Evolutionary conservation across 2,888 invertebrate genomes (phyloP).

Genomic region (Apocheima hispidaria): DNA sequence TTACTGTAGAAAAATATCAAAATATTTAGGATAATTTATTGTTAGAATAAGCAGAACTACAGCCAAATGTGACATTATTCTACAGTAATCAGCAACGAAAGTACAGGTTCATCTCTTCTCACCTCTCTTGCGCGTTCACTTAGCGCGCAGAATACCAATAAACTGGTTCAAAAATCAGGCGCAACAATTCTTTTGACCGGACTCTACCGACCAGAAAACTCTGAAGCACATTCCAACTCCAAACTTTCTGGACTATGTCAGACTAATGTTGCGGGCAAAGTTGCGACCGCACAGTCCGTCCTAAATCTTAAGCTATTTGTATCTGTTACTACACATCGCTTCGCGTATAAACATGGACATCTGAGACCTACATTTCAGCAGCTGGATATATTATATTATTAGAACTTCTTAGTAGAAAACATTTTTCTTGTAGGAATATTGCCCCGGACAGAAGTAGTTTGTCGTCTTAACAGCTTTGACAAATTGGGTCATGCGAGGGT

Average conservation of each 20-base stretch:
- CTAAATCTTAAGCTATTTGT: slow-evolving; percentile 57
- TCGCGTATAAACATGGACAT: slow-evolving; percentile 32
- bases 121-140: too few species aligned
- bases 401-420: slow-evolving; percentile 22
- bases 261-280: slow-evolving; percentile 55
- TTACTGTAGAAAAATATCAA: too few species aligned
- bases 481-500: neutral
- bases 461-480: neutral
- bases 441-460: slow-evolving; percentile 9
- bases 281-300: slow-evolving; percentile 43
- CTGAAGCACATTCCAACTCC: neutral
- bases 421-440: slow-evolving; percentile 24
- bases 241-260: slow-evolving; percentile 41
- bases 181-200: too few species aligned
- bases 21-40: too few species aligned
- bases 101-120: too few species aligned
- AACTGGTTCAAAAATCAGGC: too few species aligned
- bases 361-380: slow-evolving; percentile 20
- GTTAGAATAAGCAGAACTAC: too few species aligned
- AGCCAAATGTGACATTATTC: too few species aligned
- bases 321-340: slow-evolving; percentile 42
- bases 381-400: slow-evolving; percentile 24
- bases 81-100: too few species aligned
- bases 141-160: too few species aligned
- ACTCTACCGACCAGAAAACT: neutral